These are phyloP conservation scores for Lutjanus erythropterus DNA, from an alignment of 2,113 vertebrate species.

Conservation along the genomic window DNA sequence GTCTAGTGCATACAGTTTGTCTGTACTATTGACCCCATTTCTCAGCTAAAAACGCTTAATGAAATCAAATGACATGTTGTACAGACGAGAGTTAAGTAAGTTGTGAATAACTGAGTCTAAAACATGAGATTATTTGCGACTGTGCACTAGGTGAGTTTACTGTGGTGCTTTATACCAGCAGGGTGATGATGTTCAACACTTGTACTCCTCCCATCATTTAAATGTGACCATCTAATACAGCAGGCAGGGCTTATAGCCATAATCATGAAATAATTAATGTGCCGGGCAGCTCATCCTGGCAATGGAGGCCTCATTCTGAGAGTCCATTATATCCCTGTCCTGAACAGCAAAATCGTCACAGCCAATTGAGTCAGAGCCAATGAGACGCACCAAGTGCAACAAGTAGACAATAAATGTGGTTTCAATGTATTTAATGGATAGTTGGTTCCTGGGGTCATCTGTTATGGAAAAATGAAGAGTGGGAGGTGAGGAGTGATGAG, in stretches of 20 bases:
- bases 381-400: conserved; percentile 40
- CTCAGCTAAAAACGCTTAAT: neutral
- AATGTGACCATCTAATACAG: conserved; percentile 37
- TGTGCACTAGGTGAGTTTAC: neutral
- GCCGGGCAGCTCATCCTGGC: conserved; percentile 45
- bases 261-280: conserved; percentile 64
- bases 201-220: conserved; percentile 19
- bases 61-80: neutral
- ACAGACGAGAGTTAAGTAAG: neutral
- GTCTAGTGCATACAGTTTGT: neutral
- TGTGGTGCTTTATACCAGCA: neutral
- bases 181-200: conserved; percentile 15
- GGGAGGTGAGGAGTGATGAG: conserved; percentile 26
- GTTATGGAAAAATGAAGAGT: neutral
- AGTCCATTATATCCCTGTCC: conserved; percentile 62
- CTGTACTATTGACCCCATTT: neutral
- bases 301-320: conserved; percentile 40
- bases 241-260: conserved; percentile 43
- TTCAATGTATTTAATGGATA: conserved; percentile 48
- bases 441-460: conserved; percentile 41
- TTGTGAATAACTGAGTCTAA: neutral
- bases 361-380: conserved; percentile 54
- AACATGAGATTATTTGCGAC: neutral
- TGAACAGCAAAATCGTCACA: conserved; percentile 40
- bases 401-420: conserved; percentile 44